These are phyloP conservation scores for Lasiommata megera DNA, from an alignment of 2,888 invertebrate species.

Conservation along the genomic window DNA sequence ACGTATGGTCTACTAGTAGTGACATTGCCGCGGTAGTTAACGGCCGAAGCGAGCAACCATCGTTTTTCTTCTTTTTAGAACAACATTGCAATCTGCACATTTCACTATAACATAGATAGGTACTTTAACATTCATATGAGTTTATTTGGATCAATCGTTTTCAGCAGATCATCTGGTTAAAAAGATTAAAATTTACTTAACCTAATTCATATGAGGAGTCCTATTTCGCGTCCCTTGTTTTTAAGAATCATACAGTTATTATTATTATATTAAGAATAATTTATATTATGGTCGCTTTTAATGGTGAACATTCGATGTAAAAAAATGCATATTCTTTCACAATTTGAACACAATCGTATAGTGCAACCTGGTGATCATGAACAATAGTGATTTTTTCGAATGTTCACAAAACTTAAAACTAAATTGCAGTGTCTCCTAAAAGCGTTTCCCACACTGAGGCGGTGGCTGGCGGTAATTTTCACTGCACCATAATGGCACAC, in stretches of 20 bases:
- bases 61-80: background rate
- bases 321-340: background rate
- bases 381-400: no score
- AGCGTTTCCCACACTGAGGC: no score
- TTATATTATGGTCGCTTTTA: conserved; percentile 12
- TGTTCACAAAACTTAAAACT: no score
- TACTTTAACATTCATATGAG: conserved; percentile 13
- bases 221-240: conserved; percentile 24
- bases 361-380: background rate
- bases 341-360: background rate
- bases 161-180: conserved; percentile 16
- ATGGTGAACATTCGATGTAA: background rate
- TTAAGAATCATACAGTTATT: conserved; percentile 20
- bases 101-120: background rate
- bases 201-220: conserved; percentile 14
- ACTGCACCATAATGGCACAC: no score
- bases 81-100: background rate
- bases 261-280: conserved; percentile 21
- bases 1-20: background rate
- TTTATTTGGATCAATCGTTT: conserved; percentile 10
- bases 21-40: background rate
- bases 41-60: background rate
- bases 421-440: no score
- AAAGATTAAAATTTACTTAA: conserved; percentile 25
- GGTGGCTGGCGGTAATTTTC: no score